Evolutionary conservation across 2,888 invertebrate genomes (phyloP).

Genomic region (Drosophila mimetica): DNA sequence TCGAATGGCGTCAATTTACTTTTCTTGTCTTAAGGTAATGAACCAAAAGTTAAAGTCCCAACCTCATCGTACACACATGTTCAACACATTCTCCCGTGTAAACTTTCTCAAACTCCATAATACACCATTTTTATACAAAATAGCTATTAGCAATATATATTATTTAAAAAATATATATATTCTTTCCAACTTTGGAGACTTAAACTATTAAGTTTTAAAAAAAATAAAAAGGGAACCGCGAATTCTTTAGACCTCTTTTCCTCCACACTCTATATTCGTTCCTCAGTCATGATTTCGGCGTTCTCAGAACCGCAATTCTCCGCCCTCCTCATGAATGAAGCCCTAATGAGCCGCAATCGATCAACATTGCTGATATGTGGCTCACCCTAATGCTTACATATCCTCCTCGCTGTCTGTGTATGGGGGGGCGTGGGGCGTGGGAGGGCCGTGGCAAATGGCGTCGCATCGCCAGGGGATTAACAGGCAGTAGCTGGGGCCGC

Average conservation of each 20-base stretch:
- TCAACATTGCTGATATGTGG: constrained; percentile 54
- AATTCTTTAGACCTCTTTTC: neutral
- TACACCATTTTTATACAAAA: too few species aligned
- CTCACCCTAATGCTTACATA: constrained; percentile 61
- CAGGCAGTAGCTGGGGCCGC: constrained; percentile 57
- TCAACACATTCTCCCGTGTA: too few species aligned
- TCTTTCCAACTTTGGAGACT: too few species aligned
- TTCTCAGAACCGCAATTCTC: constrained; percentile 9
- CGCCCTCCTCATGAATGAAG: constrained; percentile 29
- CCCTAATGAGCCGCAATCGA: constrained; percentile 65
- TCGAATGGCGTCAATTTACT: neutral
- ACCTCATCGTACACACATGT: too few species aligned
- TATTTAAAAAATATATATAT: too few species aligned
- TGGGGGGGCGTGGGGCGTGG: constrained; percentile 8
- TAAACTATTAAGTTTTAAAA: too few species aligned
- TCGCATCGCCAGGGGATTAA: constrained; percentile 68
- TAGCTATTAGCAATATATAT: too few species aligned
- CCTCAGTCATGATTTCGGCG: neutral
- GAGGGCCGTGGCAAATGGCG: constrained; percentile 56
- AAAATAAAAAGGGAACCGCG: too few species aligned
- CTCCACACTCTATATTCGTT: neutral
- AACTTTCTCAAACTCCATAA: too few species aligned
- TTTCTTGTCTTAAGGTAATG: neutral
- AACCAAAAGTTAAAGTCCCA: too few species aligned
- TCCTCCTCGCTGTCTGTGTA: constrained; percentile 19